Evolutionary conservation across 1,140 invertebrate species (phyloP).

Genomic region (Holcopasites calliopsidis): DNA sequence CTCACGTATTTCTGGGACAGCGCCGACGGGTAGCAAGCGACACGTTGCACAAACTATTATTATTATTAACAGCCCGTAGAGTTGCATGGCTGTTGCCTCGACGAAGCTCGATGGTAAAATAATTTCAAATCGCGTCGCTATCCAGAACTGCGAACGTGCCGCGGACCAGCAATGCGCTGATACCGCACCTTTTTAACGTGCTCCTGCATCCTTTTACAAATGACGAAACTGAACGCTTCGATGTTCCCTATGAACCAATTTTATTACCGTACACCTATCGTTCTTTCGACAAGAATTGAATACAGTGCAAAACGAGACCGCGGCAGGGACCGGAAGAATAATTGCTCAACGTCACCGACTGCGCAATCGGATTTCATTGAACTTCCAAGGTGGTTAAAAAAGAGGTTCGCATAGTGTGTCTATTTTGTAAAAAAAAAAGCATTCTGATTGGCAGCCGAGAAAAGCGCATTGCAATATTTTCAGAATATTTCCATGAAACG

Average conservation of each 20-base stretch:
- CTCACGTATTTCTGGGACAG: constrained; percentile 53
- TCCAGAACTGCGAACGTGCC: constrained; percentile 24
- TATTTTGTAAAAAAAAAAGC: no score
- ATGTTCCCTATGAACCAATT: not conserved
- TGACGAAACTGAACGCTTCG: not conserved
- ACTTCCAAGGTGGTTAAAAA: no score
- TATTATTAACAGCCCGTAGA: not conserved
- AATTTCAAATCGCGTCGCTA: not conserved
- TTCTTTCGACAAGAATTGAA: not conserved
- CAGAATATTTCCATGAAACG: no score
- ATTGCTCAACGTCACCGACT: not conserved
- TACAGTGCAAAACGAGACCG: not conserved
- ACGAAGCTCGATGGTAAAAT: constrained; percentile 18
- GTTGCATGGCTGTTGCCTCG: constrained; percentile 38
- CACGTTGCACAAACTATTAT: constrained; percentile 1
- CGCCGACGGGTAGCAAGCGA: not conserved
- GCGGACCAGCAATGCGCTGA: constrained; percentile 26
- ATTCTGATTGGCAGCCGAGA: no score
- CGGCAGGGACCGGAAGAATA: not conserved
- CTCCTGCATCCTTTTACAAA: not conserved
- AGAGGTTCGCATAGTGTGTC: no score
- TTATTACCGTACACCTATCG: not conserved
- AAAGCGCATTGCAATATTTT: no score
- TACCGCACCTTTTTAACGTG: constrained; percentile 11
- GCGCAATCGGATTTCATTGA: no score